phyloP scores from a whole-genome alignment of 2,113 vertebrate genomes.

The Aptenodytes forsteri region DNA sequence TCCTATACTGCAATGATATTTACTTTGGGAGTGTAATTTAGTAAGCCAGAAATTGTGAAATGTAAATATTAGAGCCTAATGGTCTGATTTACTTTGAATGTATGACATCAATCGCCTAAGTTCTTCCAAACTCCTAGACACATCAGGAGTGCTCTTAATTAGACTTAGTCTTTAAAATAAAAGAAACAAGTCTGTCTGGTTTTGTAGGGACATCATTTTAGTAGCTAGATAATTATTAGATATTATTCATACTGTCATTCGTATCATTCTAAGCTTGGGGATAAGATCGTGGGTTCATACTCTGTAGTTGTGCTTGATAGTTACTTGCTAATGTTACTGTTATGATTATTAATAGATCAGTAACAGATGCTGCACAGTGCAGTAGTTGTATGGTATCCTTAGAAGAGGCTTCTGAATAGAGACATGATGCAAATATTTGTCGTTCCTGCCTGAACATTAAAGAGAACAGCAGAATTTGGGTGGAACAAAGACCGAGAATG shows the following conservation, averaged over 20 bases:
- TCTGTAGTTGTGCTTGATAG: background rate
- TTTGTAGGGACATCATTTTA: background rate
- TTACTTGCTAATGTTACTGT: background rate
- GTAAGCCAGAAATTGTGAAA: background rate
- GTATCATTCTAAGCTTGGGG: background rate
- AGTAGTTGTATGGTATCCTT: background rate
- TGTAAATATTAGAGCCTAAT: background rate
- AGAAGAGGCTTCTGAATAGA: background rate
- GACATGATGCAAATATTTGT: background rate
- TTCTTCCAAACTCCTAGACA: background rate
- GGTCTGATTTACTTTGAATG: background rate
- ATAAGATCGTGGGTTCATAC: background rate
- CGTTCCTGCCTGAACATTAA: background rate
- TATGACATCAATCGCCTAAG: background rate
- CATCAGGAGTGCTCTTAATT: background rate
- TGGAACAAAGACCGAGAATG: rapidly evolving
- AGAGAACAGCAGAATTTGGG: background rate
- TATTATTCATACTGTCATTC: background rate
- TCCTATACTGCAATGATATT: background rate
- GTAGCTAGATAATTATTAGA: background rate
- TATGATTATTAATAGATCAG: background rate
- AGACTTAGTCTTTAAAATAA: background rate
- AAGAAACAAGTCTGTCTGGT: background rate
- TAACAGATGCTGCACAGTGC: background rate
- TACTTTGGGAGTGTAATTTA: background rate